Percentiles rank a stretch among this genome's conserved stretches.
These are phyloP conservation scores for Paralichthys olivaceus DNA, from an alignment of 2,113 vertebrate species.

Conservation along the genomic window DNA sequence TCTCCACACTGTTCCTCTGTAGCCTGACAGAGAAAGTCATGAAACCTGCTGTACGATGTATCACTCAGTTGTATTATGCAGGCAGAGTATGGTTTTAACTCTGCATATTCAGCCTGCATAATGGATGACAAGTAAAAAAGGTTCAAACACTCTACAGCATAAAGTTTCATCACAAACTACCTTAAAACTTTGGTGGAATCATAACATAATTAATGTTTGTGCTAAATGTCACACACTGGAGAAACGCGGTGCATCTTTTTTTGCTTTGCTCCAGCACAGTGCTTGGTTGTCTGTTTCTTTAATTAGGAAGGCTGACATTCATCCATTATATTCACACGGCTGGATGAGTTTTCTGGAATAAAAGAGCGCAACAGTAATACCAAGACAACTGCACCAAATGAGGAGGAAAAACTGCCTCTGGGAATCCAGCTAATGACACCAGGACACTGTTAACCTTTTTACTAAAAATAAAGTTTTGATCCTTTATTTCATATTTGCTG, in stretches of 20 bases:
- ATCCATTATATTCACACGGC: background rate
- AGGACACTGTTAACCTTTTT: background rate
- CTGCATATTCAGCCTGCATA: conserved; percentile 11
- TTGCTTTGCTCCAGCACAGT: background rate
- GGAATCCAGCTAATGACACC: background rate
- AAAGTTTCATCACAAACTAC: background rate
- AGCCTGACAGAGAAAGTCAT: background rate
- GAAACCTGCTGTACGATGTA: background rate
- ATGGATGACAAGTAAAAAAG: background rate
- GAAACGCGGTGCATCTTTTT: background rate
- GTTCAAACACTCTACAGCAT: conserved; percentile 1
- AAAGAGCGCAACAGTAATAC: background rate
- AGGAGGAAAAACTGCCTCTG: background rate
- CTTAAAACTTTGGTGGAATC: background rate
- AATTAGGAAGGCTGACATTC: conserved; percentile 29
- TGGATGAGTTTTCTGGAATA: background rate
- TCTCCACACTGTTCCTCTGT: background rate
- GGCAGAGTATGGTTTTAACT: background rate
- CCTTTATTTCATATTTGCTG: background rate
- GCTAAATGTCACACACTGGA: background rate
- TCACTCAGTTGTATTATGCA: conserved; percentile 11
- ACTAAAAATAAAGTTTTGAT: background rate
- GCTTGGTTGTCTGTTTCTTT: conserved; percentile 2
- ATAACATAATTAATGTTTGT: background rate
- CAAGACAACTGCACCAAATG: background rate